Evolutionary conservation across 2,888 invertebrate species (phyloP).

Genomic region (Phyllotreta cruciferae): DNA sequence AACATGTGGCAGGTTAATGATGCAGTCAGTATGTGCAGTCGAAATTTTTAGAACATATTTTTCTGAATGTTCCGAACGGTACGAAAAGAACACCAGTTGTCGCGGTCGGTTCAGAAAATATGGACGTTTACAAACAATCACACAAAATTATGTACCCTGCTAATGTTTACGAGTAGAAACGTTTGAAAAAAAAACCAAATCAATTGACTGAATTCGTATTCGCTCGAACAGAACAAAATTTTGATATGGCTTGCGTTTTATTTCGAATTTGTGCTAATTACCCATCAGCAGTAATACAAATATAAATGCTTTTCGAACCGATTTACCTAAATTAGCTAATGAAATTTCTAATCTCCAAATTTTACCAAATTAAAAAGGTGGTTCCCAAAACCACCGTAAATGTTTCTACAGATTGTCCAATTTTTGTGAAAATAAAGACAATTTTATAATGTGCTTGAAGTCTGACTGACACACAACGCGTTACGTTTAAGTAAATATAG

Average conservation of each 20-base stretch:
- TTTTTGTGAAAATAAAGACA: constrained; percentile 34
- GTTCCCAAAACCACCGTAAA: no score
- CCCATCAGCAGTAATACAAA: constrained; percentile 35
- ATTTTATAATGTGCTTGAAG: constrained; percentile 38
- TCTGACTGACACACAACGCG: constrained; percentile 47
- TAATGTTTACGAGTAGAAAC: constrained; percentile 49
- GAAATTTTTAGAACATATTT: constrained; percentile 49
- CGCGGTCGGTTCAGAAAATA: constrained; percentile 48
- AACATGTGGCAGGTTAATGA: constrained; percentile 56
- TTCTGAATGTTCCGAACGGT: constrained; percentile 49
- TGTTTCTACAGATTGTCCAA: constrained; percentile 41
- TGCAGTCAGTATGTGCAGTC: constrained; percentile 56
- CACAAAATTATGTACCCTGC: constrained; percentile 54
- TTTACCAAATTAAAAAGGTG: constrained; percentile 1
- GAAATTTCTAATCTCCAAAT: constrained; percentile 22
- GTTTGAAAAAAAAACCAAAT: constrained; percentile 35
- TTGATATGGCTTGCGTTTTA: constrained; percentile 32
- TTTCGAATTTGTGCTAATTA: constrained; percentile 4
- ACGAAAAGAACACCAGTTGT: constrained; percentile 17
- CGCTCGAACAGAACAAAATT: constrained; percentile 24
- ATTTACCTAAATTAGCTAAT: constrained; percentile 25
- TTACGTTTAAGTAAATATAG: constrained; percentile 47
- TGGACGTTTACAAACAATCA: constrained; percentile 54
- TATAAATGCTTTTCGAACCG: constrained; percentile 31
- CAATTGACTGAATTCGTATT: constrained; percentile 1